Evolutionary conservation across 30 jellyfish, hydroid and myxozoan genomes (phyloP).

Genomic region (Turritopsis dohrnii): DNA sequence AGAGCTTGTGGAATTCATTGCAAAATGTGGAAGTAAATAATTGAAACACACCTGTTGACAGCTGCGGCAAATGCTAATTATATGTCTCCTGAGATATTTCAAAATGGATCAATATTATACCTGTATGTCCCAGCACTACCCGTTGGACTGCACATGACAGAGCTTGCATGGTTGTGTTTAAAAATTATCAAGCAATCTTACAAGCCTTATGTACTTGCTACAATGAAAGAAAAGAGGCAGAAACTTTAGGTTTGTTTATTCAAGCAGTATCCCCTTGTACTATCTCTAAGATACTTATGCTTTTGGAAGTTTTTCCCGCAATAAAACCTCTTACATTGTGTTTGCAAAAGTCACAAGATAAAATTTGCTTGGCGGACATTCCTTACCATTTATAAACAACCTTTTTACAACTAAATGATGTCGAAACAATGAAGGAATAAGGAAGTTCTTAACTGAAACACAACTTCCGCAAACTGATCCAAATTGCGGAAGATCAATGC

Average conservation of each 20-base stretch:
- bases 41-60: background rate
- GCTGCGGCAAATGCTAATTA: constrained; percentile 11
- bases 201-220: too few relatives aligned
- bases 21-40: constrained; percentile 9
- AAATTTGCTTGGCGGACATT: background rate
- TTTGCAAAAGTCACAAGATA: background rate
- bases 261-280: background rate
- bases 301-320: background rate
- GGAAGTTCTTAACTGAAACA: background rate
- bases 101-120: background rate
- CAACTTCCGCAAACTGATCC: background rate
- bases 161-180: too few relatives aligned
- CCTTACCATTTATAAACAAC: background rate
- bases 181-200: too few relatives aligned
- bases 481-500: background rate
- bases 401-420: background rate
- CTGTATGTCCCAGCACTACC: constrained; percentile 9
- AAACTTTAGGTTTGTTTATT: background rate
- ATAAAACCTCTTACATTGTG: background rate
- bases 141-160: constrained; percentile 24
- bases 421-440: background rate
- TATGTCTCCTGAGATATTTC: too few relatives aligned
- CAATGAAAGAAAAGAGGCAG: too few relatives aligned
- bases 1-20: constrained; percentile 8
- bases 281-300: background rate